Conservation (phyloP, 53 echinoderm and acorn worm genomes). For the Arbacia lixula region DNA sequence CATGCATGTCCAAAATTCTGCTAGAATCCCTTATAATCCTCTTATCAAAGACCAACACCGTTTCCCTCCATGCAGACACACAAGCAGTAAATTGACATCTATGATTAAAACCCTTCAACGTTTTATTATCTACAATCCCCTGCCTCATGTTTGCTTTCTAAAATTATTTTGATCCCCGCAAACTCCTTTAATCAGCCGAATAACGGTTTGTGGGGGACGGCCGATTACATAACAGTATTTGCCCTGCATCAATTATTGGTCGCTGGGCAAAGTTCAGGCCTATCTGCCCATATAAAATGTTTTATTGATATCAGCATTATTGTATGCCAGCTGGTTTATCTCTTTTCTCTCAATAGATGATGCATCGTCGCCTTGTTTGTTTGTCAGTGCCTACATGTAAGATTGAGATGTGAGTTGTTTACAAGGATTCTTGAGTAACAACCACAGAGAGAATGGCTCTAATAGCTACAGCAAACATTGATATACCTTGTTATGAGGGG, state of each 20-base stretch:
- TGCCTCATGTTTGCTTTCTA: slow-evolving; percentile 15
- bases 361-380: no score
- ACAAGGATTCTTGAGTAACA: no score
- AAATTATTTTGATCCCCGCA: slow-evolving; percentile 32
- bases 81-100: no score
- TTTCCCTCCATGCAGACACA: no score
- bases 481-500: no score
- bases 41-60: no score
- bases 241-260: slow-evolving; percentile 30
- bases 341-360: slow-evolving; percentile 11
- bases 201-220: background rate
- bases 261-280: slow-evolving; percentile 16
- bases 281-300: slow-evolving; percentile 37
- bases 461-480: no score
- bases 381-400: background rate
- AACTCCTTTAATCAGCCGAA: slow-evolving; percentile 9
- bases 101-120: no score
- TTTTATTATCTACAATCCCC: slow-evolving; percentile 13
- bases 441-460: no score
- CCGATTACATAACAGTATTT: slow-evolving; percentile 33
- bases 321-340: slow-evolving; percentile 29
- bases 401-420: no score
- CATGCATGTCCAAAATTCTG: no score
- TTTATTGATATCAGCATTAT: slow-evolving; percentile 47
- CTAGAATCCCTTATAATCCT: no score